Evolutionary conservation across 2,888 invertebrate species (phyloP), one percentile per base, ranked within the genome.

Genomic region (Lissocephala sabroskyi): DNA sequence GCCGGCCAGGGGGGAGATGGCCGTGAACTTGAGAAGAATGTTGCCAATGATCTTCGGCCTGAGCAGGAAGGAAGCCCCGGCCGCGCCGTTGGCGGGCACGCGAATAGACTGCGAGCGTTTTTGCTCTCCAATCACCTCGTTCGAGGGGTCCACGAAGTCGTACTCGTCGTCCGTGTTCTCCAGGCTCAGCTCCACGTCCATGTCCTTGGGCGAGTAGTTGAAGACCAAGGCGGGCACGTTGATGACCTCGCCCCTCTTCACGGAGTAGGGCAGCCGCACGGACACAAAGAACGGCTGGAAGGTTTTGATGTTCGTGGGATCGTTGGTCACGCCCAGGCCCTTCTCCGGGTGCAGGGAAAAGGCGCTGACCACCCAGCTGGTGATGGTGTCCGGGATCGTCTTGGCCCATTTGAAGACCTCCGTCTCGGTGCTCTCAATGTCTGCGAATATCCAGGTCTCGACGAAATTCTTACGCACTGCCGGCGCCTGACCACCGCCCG

Each of bases 181-280:
- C 68, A 97, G 86, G 0, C 93, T 92, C 0, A 97, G 90, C 64
- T 94, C 92, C 0, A 93, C 93, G 18, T 87, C 87, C 0, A 92
- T 86, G 63, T 93, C 92, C 49, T 89, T 89, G 17, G 90, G 88
- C 82, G 94, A 87, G 74, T 96, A 94, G 83, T 97, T 98, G 81
- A 93, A 94, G 7, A 97, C 89, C 9, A 94, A 91, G 4, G 94
- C 90, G 33, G 96, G 92, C 35, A 96, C 89, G 0, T 93, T 93
- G 42, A 98, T 87, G 13, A 93, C 91, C 86, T 98, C 98, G 13
- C 95, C 96, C 52, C 92, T 88, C 65, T 95, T 93, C n/a, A 98
- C 90, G 0, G 93, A 91, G 67, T 93, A 92, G 0, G 98, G 98
- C 45, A 97, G 85, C 76, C 95, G 93, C 13, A 96, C 86, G 2